These are phyloP conservation scores for Sarotherodon lohbergeri DNA, from an alignment of 2,113 vertebrate genomes.

Conservation along the genomic window DNA sequence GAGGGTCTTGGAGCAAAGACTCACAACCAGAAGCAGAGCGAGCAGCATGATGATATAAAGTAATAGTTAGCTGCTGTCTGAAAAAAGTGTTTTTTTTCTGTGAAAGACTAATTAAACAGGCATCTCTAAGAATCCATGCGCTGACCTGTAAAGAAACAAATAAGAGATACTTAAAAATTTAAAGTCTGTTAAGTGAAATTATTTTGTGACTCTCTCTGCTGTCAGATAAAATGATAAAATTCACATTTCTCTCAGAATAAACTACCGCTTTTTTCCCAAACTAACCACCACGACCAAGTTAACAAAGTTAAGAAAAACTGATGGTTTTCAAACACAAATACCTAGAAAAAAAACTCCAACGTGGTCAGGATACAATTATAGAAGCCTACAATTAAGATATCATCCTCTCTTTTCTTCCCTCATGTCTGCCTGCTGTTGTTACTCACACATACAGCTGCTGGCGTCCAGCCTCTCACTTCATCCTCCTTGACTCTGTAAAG, in stretches of 20 bases:
- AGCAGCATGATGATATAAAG: conserved; percentile 57
- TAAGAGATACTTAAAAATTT: not conserved
- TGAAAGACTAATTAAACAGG: not conserved
- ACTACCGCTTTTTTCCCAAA: not conserved
- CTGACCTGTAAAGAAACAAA: not conserved
- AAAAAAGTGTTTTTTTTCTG: not conserved
- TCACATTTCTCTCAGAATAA: not conserved
- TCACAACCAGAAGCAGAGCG: conserved; percentile 50
- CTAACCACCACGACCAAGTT: not conserved
- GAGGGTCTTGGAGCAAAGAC: conserved; percentile 8
- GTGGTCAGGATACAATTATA: not conserved
- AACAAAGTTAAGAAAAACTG: not conserved
- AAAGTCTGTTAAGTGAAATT: not conserved
- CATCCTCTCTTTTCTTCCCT: not conserved
- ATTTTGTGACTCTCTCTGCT: not conserved
- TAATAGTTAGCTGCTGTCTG: not conserved
- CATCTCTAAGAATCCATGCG: not conserved
- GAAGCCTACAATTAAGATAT: not conserved
- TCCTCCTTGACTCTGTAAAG: conserved; percentile 41
- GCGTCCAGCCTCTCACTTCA: conserved; percentile 28
- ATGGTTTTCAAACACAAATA: not conserved
- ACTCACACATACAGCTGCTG: conserved; percentile 61
- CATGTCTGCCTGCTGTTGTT: conserved; percentile 1
- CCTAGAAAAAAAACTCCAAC: not conserved
- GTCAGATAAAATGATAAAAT: not conserved